Base-by-base conservation (phyloP, 2,113 vertebrate species). In the Maccullochella peelii region DNA sequence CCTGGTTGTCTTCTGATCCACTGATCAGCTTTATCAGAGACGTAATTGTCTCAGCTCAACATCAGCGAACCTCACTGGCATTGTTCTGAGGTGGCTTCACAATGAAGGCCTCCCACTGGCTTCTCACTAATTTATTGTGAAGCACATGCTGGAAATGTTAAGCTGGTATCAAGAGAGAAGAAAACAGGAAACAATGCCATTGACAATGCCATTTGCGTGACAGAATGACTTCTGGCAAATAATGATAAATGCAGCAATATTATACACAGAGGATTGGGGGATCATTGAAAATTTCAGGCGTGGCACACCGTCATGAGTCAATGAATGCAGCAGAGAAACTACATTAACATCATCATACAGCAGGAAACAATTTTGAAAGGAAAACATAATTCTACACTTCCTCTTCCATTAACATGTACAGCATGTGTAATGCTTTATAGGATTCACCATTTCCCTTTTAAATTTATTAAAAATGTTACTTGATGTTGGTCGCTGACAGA, bases 31-130 rank as follows among this genome's bases (percentile, higher is more conserved):
- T 85, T 87, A 59, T 76, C 33, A 59, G 42, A 57, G 50, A 66
- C 61, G 20, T 74, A 80, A 85, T 80, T 69, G 61, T 85, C 82
- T 82, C 15, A 67, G 40, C 77, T 85, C 21, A 73, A 72, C 81
- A 77, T 81, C 27, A 82, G 38, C 9, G 23, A 74, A 85, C n/a
- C 66, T 83, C 6, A 0, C 57, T 71, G 63, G 11, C 57, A 82
- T 82, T 81, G 54, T 78, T 85, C 58, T 71, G 36, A 52, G 14
- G 57, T 66, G 73, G 69, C 71, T 70, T 79, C 61, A 80, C 38
- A 80, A 85, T 75, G 54, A 80, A 89, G 57, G 72, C 77, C 49
- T 73, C 79, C 73, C 16, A n/a, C 54, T 59, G 77, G 36, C 30
- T 73, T 67, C 57, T 62, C 71, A 78, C 66, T 77, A 16, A 82